A percentile compares a stretch with the other conserved stretches of the same genome.
These are phyloP conservation scores for Emydocephalus ijimae DNA, from an alignment of 2,113 vertebrate genomes.

Conservation along the genomic window DNA sequence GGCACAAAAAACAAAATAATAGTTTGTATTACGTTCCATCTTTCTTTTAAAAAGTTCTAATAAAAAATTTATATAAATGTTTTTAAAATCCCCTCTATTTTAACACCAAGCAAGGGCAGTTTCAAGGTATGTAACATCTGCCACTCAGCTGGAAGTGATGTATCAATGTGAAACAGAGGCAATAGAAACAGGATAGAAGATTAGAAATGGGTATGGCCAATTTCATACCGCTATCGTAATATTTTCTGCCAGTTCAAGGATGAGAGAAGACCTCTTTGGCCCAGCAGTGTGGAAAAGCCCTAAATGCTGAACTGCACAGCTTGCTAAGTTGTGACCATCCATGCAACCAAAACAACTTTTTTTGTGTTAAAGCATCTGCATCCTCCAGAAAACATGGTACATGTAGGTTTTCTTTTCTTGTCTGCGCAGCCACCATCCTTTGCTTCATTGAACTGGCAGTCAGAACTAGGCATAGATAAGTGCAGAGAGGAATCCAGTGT, in stretches of 20 bases:
- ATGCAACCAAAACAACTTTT: not conserved
- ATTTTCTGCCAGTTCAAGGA: not conserved
- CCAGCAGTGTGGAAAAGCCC: not conserved
- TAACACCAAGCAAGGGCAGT: not conserved
- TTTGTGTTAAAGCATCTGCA: not conserved
- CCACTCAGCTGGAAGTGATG: not conserved
- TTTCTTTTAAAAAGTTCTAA: not conserved
- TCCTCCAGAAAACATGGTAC: not conserved
- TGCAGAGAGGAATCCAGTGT: not conserved
- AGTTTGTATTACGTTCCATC: not conserved
- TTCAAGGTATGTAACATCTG: not conserved
- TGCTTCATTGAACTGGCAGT: not conserved
- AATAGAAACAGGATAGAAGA: not conserved
- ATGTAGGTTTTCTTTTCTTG: not conserved
- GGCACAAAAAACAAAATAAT: not conserved
- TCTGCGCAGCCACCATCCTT: not conserved
- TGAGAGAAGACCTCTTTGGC: not conserved
- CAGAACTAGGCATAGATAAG: not conserved
- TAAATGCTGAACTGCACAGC: not conserved
- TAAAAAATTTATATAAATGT: not conserved
- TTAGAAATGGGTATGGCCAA: not conserved
- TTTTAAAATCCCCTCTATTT: not conserved
- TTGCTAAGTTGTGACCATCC: not conserved
- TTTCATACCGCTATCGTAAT: not conserved
- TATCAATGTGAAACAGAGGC: not conserved